Conservation (phyloP, 2,113 vertebrate species). For the Rattus norvegicus region GRCr8 NC_086019.1:115251001-115251500, state of each 20-base stretch:
- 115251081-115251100: neutral
- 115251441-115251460: neutral
- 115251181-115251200: neutral
- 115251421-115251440: neutral
- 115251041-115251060: neutral
- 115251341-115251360: neutral
- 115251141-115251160: neutral
- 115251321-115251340: neutral
- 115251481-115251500: neutral
- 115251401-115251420: neutral
- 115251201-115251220: neutral
- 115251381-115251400: neutral
- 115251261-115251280: neutral
- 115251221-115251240: neutral
- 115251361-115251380: too few relatives aligned
- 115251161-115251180: too few relatives aligned
- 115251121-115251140: neutral
- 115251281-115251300: neutral
- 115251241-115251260: neutral
- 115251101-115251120: neutral
- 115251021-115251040: neutral
- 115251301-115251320: neutral
- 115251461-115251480: neutral
- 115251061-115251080: neutral
- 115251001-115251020: neutral